Evolutionary conservation across 2,113 vertebrate genomes (phyloP).

Genomic region (Chauna torquata): DNA sequence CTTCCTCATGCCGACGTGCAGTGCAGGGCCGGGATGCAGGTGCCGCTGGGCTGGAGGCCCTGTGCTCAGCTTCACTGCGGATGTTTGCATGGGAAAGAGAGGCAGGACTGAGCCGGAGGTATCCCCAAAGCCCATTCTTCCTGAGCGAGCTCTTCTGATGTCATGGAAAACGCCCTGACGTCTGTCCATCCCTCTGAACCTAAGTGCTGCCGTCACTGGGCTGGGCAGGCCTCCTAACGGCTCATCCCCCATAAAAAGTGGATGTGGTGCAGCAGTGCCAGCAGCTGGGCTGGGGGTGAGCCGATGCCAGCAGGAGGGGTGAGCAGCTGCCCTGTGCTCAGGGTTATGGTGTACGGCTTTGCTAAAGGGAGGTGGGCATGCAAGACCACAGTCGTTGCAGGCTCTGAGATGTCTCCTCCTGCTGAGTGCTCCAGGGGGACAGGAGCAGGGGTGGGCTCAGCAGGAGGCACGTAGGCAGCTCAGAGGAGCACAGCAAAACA

Average conservation of each 20-base stretch:
- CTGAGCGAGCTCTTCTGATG: background rate
- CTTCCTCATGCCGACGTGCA: fast-evolving
- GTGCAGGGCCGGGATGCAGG: fast-evolving
- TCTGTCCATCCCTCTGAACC: background rate
- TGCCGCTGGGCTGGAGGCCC: background rate
- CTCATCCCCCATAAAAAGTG: background rate
- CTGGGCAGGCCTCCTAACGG: background rate
- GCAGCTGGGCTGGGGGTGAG: background rate
- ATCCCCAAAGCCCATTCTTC: background rate
- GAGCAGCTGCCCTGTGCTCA: background rate
- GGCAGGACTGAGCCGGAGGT: background rate
- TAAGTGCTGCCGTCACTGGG: background rate
- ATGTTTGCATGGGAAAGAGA: background rate
- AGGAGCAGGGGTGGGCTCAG: background rate
- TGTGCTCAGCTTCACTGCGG: background rate
- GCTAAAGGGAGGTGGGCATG: background rate
- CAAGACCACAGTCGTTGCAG: fast-evolving
- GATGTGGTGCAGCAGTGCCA: background rate
- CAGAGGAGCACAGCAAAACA: background rate
- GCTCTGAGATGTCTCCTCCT: background rate
- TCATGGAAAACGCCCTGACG: background rate
- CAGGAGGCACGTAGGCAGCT: background rate
- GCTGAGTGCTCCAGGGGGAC: background rate
- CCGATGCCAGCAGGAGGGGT: background rate
- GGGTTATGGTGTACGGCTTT: background rate